These are phyloP conservation scores for Cyanoliseus patagonus DNA, from an alignment of 2,113 vertebrate species.

Conservation along the genomic window DNA sequence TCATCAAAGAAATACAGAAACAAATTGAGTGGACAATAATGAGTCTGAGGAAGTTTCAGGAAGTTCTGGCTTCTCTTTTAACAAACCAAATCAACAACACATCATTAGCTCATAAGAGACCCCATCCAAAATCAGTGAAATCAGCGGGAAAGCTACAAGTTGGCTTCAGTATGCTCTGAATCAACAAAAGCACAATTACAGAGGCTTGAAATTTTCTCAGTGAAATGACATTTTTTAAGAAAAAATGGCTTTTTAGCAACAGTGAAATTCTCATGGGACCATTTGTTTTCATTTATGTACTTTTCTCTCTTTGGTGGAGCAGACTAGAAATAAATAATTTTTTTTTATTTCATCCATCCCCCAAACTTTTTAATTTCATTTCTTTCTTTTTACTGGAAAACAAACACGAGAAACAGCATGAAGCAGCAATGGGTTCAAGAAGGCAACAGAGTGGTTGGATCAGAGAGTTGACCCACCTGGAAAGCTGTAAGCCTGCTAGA, in stretches of 20 bases:
- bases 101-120: not conserved
- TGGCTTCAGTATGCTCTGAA: slow-evolving; percentile 28
- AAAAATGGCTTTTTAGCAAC: not conserved
- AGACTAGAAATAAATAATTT: not conserved
- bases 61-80: slow-evolving; percentile 31
- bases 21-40: not conserved
- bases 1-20: slow-evolving; percentile 3
- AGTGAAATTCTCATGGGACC: not conserved
- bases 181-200: slow-evolving; percentile 29
- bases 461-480: not conserved
- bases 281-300: not conserved
- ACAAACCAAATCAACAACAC: slow-evolving; percentile 1
- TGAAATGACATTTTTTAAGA: not conserved
- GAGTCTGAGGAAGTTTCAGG: not conserved
- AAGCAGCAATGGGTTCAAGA: not conserved
- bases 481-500: not conserved
- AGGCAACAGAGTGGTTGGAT: not conserved
- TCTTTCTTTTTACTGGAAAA: not conserved
- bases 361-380: not conserved
- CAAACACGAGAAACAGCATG: not conserved
- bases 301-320: not conserved
- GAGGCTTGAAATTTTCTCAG: not conserved
- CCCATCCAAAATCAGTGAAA: slow-evolving; percentile 42
- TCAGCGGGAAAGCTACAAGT: slow-evolving; percentile 37
- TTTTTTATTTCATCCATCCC: not conserved